Evolutionary conservation across 1,140 invertebrate species (phyloP).

Genomic region (Diachasma alloeum): DNA sequence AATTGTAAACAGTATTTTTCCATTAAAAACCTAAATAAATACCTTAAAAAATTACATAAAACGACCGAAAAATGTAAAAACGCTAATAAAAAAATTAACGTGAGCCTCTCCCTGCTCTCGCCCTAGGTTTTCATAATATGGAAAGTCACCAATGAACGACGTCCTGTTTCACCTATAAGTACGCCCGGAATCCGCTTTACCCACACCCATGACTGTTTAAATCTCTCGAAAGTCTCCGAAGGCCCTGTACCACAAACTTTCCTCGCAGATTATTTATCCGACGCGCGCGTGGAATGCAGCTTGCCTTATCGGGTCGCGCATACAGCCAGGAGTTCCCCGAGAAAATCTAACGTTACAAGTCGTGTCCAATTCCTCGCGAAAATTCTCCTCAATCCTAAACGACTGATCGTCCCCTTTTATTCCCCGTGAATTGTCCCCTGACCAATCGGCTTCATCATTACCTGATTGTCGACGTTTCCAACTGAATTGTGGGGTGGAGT

Average conservation of each 20-base stretch:
- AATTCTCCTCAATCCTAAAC: neutral
- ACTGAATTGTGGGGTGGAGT: slow-evolving; percentile 18
- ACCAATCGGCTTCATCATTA: neutral
- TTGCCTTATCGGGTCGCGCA: neutral
- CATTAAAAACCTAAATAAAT: too few species aligned
- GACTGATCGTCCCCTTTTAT: too few species aligned
- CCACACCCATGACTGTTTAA: neutral
- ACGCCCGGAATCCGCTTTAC: neutral
- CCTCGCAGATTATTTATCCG: slow-evolving; percentile 1
- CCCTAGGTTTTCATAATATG: neutral
- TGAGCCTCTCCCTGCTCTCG: neutral
- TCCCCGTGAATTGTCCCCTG: too few species aligned
- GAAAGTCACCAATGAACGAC: neutral
- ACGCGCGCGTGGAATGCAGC: slow-evolving; percentile 1
- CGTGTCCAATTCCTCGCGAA: neutral
- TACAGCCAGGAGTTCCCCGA: neutral
- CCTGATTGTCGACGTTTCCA: slow-evolving; percentile 17
- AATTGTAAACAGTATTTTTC: too few species aligned
- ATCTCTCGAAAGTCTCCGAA: slow-evolving; percentile 3
- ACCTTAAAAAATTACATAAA: too few species aligned
- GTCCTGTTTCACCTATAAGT: neutral
- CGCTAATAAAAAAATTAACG: neutral
- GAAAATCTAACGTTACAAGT: neutral
- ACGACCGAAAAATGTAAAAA: too few species aligned
- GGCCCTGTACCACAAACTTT: neutral